Evolutionary conservation across 1,140 invertebrate species (phyloP).

Genomic region (Drosophila lowei): DNA sequence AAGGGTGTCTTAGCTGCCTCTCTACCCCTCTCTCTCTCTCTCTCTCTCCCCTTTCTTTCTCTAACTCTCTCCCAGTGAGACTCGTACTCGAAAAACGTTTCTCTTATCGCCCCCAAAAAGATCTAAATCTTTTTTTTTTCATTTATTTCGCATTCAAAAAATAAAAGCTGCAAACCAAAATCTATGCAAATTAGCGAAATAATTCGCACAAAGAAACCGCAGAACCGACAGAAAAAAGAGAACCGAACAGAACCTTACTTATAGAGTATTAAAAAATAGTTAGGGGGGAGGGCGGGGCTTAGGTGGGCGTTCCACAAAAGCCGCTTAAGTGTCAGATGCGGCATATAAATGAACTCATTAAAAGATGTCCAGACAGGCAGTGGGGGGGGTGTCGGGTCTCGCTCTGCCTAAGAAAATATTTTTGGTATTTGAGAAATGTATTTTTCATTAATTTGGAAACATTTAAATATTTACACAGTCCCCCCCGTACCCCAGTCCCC

Average conservation of each 20-base stretch:
- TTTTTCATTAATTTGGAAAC: constrained; percentile 76
- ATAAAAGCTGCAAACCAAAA: constrained; percentile 5
- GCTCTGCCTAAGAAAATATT: constrained; percentile 62
- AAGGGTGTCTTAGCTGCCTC: too few species aligned
- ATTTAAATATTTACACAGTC: constrained; percentile 77
- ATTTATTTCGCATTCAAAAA: constrained; percentile 16
- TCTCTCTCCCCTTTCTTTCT: too few species aligned
- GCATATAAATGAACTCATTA: constrained; percentile 81
- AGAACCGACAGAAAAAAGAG: constrained; percentile 7
- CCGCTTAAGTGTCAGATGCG: constrained; percentile 45
- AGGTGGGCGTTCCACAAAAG: constrained; percentile 26
- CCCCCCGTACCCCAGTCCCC: not conserved
- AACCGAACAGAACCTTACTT: constrained; percentile 9
- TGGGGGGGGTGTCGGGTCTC: not conserved
- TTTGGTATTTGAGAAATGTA: constrained; percentile 68
- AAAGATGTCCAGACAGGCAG: constrained; percentile 20
- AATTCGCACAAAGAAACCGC: constrained; percentile 7
- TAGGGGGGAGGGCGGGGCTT: constrained; percentile 30
- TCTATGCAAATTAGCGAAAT: constrained; percentile 67
- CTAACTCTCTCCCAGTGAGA: too few species aligned
- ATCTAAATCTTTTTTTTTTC: constrained; percentile 36
- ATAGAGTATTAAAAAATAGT: constrained; percentile 46
- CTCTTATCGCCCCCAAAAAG: constrained; percentile 4
- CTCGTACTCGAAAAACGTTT: too few species aligned
- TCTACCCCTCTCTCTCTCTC: too few species aligned